Base-by-base conservation (phyloP, 2,888 invertebrate species). In the Drosophila kokeensis region DNA sequence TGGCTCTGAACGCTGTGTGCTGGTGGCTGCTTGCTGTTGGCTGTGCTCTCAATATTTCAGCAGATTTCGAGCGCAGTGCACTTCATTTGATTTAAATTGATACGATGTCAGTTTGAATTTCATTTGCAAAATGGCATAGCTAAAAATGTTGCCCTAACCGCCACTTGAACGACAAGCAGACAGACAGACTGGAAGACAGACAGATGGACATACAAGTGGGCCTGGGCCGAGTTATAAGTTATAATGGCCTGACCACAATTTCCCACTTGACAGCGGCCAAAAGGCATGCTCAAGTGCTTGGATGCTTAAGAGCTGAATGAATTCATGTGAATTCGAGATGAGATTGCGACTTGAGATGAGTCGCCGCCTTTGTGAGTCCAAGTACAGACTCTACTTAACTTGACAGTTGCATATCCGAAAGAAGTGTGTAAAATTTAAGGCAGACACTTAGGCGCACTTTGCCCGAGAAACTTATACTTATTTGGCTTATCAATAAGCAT, bases 61-160 rank as follows among this genome's bases (percentile, higher is more conserved):
- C 63, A 73, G 65, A 55, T 71, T 63, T 76, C 52, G 62, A 72
- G 79, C 76, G 71, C 70, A 81, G 81, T 80, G 87, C 89, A 89
- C 90, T 87, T 87, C 85, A 87, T 90, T 87, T 90, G 81, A 89
- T 89, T 87, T 88, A 89, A 90, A 87, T 90, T 90, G 89, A 87
- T 87, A 80, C 74, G 82, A 81, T 72, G 90, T 80, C 82, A 78
- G 85, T 69, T 74, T 73, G 82, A 87, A 87, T 83, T 82, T 87
- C 84, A 87, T 87, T 90, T 90, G 54, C 70, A 65, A 89, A 89
- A 87, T 89, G 75, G 79, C 71, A 81, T 67, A 72, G 36, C 82
- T 50, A 60, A 71, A 79, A 78, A 71, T 64, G 27, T 61, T 59
- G 50, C 62, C 38, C 55, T 15, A 65, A 77, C 83, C 66, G 60